Conservation (phyloP, 2,797 vertebrate species). For the Siniperca obscura region DNA sequence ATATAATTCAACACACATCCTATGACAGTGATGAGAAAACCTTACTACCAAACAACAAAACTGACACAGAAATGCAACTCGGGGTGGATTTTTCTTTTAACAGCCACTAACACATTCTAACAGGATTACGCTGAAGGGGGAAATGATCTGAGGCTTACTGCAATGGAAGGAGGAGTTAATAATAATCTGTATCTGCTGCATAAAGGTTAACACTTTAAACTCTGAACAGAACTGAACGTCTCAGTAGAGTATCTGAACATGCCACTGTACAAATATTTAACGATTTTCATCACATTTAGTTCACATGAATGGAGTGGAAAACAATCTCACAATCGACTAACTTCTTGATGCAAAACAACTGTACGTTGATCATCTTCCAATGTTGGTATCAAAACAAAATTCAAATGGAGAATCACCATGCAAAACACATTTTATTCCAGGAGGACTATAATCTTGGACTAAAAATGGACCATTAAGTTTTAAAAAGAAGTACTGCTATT, state of each 20-base stretch:
- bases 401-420: not conserved
- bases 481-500: not conserved
- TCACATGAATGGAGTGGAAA: not conserved
- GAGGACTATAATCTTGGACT: not conserved
- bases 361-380: not conserved
- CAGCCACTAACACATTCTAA: not conserved
- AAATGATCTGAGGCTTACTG: constrained; percentile 7
- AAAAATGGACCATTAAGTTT: not conserved
- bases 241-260: not conserved
- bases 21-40: not conserved
- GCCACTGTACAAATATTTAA: not conserved
- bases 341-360: not conserved
- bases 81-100: constrained; percentile 37
- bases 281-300: not conserved
- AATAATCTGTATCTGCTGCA: constrained; percentile 3
- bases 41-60: not conserved
- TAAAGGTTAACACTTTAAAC: not conserved
- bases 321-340: not conserved
- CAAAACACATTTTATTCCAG: not conserved
- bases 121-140: not conserved
- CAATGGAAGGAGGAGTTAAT: constrained; percentile 4
- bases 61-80: not conserved
- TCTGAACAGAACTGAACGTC: not conserved
- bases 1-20: not conserved
- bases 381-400: not conserved